phyloP scores from a whole-genome alignment of 1,140 invertebrate genomes.

The Conopomorpha cramerella region DNA sequence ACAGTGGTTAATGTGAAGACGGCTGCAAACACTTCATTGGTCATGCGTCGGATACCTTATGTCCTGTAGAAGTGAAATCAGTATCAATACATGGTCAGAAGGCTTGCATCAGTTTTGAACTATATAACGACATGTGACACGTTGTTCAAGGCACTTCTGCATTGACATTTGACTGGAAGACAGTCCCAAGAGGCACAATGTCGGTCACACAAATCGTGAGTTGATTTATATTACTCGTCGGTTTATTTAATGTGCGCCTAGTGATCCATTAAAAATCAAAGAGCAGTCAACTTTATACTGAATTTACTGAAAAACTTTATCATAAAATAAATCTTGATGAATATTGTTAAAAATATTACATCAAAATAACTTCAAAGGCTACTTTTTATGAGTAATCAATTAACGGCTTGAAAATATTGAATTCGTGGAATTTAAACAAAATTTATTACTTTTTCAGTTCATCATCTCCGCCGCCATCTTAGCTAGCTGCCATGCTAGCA shows the following conservation, averaged over 20 bases:
- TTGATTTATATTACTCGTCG: conserved; percentile 7
- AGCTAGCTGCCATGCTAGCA: conserved; percentile 40
- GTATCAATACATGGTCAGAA: conserved; percentile 33
- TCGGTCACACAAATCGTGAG: conserved; percentile 42
- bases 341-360: too few species aligned
- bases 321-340: too few species aligned
- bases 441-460: conserved; percentile 25
- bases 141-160: conserved; percentile 32
- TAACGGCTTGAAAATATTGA: too few species aligned
- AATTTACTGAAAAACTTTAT: too few species aligned
- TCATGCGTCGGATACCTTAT: conserved; percentile 33
- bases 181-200: conserved; percentile 30
- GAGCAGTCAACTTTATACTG: too few species aligned
- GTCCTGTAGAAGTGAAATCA: conserved; percentile 52
- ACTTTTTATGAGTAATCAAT: too few species aligned
- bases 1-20: too few species aligned
- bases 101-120: conserved; percentile 51
- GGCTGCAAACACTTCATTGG: conserved; percentile 36
- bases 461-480: conserved; percentile 22
- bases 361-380: too few species aligned
- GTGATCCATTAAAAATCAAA: too few species aligned
- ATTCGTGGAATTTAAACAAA: conserved; percentile 5
- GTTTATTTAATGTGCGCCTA: too few species aligned
- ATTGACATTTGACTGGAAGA: conserved; percentile 31
- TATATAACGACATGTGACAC: conserved; percentile 47